Conservation (phyloP, 2,888 invertebrate genomes). For the Nysson spinosus region DNA sequence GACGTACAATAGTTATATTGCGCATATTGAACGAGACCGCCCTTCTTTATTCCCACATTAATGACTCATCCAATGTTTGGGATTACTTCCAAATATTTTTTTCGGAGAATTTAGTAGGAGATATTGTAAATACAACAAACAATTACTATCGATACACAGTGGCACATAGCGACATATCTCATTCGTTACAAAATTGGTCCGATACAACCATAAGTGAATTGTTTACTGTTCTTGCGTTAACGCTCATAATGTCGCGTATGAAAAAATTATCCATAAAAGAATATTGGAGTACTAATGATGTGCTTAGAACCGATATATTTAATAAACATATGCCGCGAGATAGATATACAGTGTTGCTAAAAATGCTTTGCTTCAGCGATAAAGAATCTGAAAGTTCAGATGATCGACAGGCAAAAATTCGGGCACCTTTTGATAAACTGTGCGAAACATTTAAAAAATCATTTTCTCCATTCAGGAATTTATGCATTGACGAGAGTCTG, state of each 20-base stretch:
- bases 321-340: constrained; percentile 26
- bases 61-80: constrained; percentile 26
- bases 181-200: constrained; percentile 15
- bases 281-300: constrained; percentile 25
- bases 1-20: too few relatives aligned
- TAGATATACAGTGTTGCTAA: constrained; percentile 27
- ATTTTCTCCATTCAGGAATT: constrained; percentile 28
- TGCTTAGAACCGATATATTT: constrained; percentile 33
- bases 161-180: constrained; percentile 11
- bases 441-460: constrained; percentile 16
- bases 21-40: too few relatives aligned
- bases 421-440: constrained; percentile 1
- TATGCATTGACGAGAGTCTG: constrained; percentile 18
- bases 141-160: constrained; percentile 29
- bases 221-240: constrained; percentile 24
- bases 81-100: constrained; percentile 30
- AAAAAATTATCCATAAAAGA: constrained; percentile 25
- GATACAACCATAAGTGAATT: constrained; percentile 27
- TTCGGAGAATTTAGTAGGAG: constrained; percentile 24
- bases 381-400: constrained; percentile 16
- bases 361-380: constrained; percentile 26
- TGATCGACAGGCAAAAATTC: constrained; percentile 24
- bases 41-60: too few relatives aligned
- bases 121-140: constrained; percentile 24
- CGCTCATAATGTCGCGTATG: constrained; percentile 27